Conservation (phyloP, 2,888 invertebrate species). For the Hyalella azteca region DNA sequence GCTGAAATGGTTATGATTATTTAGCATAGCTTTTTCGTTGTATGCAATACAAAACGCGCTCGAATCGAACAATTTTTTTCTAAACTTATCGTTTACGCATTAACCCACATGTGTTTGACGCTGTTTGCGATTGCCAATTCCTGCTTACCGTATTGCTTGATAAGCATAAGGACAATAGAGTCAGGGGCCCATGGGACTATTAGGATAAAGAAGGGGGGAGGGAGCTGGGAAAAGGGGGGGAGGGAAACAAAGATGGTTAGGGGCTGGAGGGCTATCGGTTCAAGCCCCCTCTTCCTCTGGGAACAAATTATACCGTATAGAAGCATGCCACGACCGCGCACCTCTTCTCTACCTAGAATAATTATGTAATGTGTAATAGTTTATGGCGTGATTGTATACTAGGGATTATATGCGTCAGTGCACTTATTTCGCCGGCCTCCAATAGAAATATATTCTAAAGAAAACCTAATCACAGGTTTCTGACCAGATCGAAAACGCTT, state of each 20-base stretch:
- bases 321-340: no score
- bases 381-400: no score
- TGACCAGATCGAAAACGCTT: no score
- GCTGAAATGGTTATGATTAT: neutral
- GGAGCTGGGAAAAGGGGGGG: neutral
- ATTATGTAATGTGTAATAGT: no score
- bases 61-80: neutral
- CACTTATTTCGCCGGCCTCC: no score
- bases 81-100: no score
- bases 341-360: no score
- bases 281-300: neutral
- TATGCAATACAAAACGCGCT: no score
- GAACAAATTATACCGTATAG: neutral
- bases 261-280: constrained; percentile 8
- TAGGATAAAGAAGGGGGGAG: neutral
- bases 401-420: no score
- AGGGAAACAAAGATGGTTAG: neutral
- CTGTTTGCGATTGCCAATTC: neutral
- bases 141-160: neutral
- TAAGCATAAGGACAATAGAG: neutral
- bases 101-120: no score
- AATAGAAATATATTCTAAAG: no score
- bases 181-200: neutral
- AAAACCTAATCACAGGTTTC: no score
- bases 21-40: neutral